Base-by-base conservation (phyloP, 2,888 invertebrate species). In the Xestia rhomboidea region DNA sequence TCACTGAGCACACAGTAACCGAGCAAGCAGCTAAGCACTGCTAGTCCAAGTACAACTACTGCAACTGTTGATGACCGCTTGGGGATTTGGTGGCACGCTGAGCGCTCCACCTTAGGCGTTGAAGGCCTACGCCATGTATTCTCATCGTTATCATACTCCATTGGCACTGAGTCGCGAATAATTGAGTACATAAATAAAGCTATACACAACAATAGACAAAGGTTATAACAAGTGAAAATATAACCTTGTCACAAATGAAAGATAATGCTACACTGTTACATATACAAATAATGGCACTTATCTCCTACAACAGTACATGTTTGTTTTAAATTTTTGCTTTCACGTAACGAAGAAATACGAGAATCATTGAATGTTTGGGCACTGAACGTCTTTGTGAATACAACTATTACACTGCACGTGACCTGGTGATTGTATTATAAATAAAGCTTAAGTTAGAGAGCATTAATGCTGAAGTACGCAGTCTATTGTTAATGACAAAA, bases 1-100 rank as follows among this genome's bases (percentile, higher is more conserved):
- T 96, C 96, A 68, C 96, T 96, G 4, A 96, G 91, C 41, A 96
- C 96, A 84, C 96, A 96, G 84, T 96, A 97, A 3, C 96, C 96
- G 0, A 97, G 92, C n/a, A 97, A 90, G 77, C 97, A 97, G 87
- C 96, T 96, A 2, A 96, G 92, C 0, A 97, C 95, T 2, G 96
- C 96, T 4, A 97, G 90, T 0, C 96, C 96, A 5, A 96, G 90
- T 10, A 96, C 96, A 10, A 95, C 89, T 24, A 97, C 96, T 11
- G 96, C 95, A 1, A 94, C 90, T 0, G 95, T 93, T 1, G 95
- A 94, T 0, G 96, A 95, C 66, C 91, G 91, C 84, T 89, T 94
- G 2, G 96, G 95, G 27, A 95, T 94, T 71, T 92, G 93, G 63
- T 93, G 91, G 85, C 96, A 96, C 38, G 90, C 89, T 13, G 90